Conservation (phyloP, 2,888 invertebrate genomes). For the Tetrapedia diversipes region DNA sequence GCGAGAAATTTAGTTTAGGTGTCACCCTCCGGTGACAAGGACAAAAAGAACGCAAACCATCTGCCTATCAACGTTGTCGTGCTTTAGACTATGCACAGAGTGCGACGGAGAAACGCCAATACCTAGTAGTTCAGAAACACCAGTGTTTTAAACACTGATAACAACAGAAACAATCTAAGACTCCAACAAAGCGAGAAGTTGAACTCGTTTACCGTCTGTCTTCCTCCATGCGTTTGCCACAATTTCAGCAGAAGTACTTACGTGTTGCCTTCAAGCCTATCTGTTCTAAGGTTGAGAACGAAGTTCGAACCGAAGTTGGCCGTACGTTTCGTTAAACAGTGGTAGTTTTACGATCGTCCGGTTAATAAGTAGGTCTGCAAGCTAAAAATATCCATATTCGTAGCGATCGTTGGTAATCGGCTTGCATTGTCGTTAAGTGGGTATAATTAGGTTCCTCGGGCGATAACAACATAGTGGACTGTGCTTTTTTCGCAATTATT, state of each 20-base stretch:
- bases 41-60: too few relatives aligned
- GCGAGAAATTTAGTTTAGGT: too few relatives aligned
- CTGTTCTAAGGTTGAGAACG: background rate
- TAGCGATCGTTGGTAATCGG: slow-evolving; percentile 8
- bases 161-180: too few relatives aligned
- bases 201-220: background rate
- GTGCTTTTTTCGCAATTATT: background rate
- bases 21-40: too few relatives aligned
- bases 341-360: background rate
- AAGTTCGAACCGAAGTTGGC: background rate
- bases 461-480: background rate
- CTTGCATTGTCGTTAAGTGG: slow-evolving; percentile 7
- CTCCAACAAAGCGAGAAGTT: too few relatives aligned
- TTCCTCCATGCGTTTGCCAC: background rate
- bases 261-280: too few relatives aligned
- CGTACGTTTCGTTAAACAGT: background rate
- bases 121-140: too few relatives aligned
- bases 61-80: too few relatives aligned
- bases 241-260: too few relatives aligned
- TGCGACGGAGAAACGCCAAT: too few relatives aligned
- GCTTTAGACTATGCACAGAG: too few relatives aligned
- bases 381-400: background rate
- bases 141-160: too few relatives aligned
- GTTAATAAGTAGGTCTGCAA: background rate
- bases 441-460: slow-evolving; percentile 2